These are phyloP conservation scores for Neogobius melanostomus DNA, from an alignment of 2,113 vertebrate genomes.

Conservation along the genomic window DNA sequence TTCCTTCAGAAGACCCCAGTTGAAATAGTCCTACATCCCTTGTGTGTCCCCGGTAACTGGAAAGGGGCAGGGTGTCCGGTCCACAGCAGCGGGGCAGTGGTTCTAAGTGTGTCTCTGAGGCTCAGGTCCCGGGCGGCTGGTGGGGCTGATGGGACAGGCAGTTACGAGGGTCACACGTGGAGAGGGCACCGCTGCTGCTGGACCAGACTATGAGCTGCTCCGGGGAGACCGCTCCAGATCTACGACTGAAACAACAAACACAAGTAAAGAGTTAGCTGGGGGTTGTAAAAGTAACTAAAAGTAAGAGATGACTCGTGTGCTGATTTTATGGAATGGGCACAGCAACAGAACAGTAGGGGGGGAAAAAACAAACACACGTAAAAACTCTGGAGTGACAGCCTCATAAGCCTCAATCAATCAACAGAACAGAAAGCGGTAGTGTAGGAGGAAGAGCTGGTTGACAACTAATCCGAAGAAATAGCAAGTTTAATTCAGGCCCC, in stretches of 20 bases:
- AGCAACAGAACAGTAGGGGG: neutral
- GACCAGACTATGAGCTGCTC: slow-evolving; percentile 79
- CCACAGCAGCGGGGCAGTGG: slow-evolving; percentile 52
- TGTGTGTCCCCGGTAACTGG: slow-evolving; percentile 47
- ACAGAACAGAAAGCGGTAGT: neutral
- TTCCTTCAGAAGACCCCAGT: slow-evolving; percentile 19
- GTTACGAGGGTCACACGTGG: slow-evolving; percentile 86
- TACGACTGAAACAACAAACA: slow-evolving; percentile 82
- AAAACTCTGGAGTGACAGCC: neutral
- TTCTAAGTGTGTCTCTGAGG: slow-evolving; percentile 47
- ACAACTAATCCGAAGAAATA: neutral
- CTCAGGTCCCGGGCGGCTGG: slow-evolving; percentile 79
- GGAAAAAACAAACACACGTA: neutral
- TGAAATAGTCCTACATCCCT: slow-evolving; percentile 27
- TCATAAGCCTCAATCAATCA: neutral
- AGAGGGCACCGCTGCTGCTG: slow-evolving; percentile 64
- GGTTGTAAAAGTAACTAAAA: neutral
- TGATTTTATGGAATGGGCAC: neutral
- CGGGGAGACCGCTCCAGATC: slow-evolving; percentile 72
- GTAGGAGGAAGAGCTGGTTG: neutral
- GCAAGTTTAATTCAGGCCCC: neutral
- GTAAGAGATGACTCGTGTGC: neutral
- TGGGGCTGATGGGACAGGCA: slow-evolving; percentile 83
- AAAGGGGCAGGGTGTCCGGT: slow-evolving; percentile 24
- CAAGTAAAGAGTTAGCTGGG: neutral